Conservation (phyloP, 2,797 vertebrate genomes). For the Cryptoprocta ferox region DNA sequence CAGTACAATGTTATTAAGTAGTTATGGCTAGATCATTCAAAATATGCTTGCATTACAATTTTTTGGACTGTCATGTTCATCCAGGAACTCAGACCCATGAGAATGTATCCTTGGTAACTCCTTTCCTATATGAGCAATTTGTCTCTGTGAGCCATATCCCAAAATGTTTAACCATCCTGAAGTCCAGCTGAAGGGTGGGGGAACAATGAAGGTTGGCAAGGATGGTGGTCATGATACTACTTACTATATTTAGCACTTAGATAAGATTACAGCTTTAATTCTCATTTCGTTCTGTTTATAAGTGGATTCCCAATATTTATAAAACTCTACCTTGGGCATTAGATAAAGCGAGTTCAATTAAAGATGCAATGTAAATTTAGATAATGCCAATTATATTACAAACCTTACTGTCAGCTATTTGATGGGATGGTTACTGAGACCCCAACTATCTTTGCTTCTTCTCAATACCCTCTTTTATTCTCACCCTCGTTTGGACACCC, state of each 20-base stretch:
- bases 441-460: background rate
- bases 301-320: background rate
- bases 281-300: background rate
- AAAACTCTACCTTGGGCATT: background rate
- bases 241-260: background rate
- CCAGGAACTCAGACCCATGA: background rate
- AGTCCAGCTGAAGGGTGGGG: background rate
- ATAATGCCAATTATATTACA: background rate
- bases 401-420: background rate
- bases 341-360: background rate
- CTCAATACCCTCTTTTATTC: background rate
- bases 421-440: background rate
- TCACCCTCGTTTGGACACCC: background rate
- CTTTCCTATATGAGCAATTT: background rate
- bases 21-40: background rate
- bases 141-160: background rate
- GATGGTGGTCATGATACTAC: background rate
- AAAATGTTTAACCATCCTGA: background rate
- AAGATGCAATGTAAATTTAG: background rate
- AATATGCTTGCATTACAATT: background rate
- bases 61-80: background rate
- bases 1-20: background rate
- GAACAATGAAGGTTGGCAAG: accelerated
- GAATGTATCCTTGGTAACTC: background rate
- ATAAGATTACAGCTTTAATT: background rate